Percentiles rank a stretch among this genome's conserved stretches.
Evolutionary conservation across 2,113 vertebrate species (phyloP).

Genomic region (Vireo altiloquus): DNA sequence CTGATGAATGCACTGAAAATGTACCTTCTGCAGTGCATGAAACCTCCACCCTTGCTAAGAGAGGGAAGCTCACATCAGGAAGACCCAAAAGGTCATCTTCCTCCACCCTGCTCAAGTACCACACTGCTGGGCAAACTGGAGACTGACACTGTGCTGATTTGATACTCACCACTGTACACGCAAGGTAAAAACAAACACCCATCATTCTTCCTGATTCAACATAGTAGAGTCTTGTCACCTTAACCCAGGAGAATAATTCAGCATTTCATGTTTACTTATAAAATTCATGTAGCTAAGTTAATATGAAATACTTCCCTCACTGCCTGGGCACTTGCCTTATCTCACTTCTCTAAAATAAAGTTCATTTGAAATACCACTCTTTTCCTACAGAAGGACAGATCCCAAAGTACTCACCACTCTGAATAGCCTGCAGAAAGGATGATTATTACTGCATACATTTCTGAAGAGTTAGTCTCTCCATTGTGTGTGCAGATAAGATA

Average conservation of each 20-base stretch:
- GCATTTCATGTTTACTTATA: background rate
- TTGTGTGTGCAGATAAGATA: background rate
- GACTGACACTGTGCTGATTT: background rate
- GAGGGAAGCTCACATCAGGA: background rate
- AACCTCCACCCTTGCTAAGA: background rate
- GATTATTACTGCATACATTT: background rate
- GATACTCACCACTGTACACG: background rate
- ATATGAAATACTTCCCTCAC: background rate
- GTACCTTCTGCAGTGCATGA: fast-evolving
- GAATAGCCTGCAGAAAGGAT: background rate
- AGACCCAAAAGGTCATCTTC: background rate
- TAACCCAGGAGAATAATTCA: background rate
- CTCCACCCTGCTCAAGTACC: background rate
- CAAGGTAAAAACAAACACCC: background rate
- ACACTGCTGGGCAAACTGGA: background rate
- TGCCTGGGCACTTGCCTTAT: background rate
- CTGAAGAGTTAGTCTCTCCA: background rate
- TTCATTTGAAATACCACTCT: background rate
- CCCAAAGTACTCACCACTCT: background rate
- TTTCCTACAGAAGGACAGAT: background rate
- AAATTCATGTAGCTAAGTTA: background rate
- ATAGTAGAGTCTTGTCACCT: background rate
- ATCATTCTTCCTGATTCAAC: background rate
- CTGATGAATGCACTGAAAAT: background rate
- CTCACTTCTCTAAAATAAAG: background rate